Percentiles rank a stretch among this genome's conserved stretches.
These are phyloP conservation scores for Nematostella vectensis DNA, from an alignment of 92 coral and sea anemone species.

Conservation along the genomic window DNA sequence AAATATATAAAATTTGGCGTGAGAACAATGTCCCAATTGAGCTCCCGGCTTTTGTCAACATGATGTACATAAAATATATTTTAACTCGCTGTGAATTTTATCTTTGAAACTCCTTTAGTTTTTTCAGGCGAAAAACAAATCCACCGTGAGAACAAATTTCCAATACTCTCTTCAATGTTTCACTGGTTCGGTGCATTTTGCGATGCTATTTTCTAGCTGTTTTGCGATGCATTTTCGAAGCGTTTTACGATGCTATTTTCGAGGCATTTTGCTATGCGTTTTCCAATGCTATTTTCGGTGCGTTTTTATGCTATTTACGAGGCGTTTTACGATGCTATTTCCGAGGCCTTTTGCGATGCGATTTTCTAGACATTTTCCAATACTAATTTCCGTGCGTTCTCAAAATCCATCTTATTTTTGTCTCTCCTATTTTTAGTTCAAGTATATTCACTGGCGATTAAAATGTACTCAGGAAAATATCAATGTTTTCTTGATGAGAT, in stretches of 20 bases:
- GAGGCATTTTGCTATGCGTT: too few species aligned
- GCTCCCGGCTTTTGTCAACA: slow-evolving; percentile 1
- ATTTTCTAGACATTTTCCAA: too few species aligned
- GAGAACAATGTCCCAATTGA: too few species aligned
- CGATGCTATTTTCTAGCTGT: neutral
- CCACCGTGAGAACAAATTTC: neutral
- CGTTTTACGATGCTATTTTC: neutral
- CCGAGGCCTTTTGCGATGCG: too few species aligned
- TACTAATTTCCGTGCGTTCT: neutral
- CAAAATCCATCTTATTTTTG: too few species aligned
- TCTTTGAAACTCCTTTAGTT: slow-evolving; percentile 1
- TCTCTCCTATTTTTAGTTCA: too few species aligned
- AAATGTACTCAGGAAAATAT: too few species aligned
- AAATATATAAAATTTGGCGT: too few species aligned
- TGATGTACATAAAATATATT: neutral
- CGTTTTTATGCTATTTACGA: too few species aligned
- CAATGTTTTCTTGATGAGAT: too few species aligned
- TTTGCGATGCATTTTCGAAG: too few species aligned
- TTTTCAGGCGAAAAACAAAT: neutral
- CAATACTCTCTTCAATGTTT: neutral
- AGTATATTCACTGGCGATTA: too few species aligned
- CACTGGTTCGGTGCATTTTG: neutral
- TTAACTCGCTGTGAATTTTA: neutral
- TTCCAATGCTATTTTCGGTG: neutral
- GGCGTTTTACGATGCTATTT: neutral